phyloP scores from a whole-genome alignment of 35 echinoderm and acorn worm genomes.

The Lytechinus pictus region DNA sequence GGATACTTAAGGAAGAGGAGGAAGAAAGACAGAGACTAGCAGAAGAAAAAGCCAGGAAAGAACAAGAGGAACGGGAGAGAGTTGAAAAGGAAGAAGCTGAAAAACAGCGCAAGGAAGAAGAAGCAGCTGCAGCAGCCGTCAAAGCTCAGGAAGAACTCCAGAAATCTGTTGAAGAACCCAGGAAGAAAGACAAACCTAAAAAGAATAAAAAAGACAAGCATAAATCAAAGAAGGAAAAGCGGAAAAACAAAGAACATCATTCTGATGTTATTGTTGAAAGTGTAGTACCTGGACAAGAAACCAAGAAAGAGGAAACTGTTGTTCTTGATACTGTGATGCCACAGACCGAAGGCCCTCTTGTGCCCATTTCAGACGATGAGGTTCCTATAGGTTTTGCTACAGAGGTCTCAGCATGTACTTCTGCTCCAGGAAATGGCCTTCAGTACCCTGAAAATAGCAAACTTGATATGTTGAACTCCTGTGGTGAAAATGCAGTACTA shows the following conservation, averaged over 20 bases:
- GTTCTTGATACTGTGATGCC: constrained; percentile 44
- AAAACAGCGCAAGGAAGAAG: constrained; percentile 16
- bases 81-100: constrained; percentile 46
- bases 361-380: constrained; percentile 46
- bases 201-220: constrained; percentile 54
- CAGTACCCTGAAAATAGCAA: constrained; percentile 25
- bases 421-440: not conserved
- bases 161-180: constrained; percentile 44
- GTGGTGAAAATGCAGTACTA: not conserved
- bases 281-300: not conserved
- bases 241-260: constrained; percentile 12
- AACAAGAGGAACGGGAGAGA: constrained; percentile 32
- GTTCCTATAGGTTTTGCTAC: constrained; percentile 6
- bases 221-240: constrained; percentile 49
- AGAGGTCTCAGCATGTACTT: not conserved
- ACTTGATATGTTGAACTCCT: not conserved
- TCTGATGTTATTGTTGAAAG: not conserved
- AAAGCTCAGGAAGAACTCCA: not conserved
- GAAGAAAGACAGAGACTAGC: constrained; percentile 26
- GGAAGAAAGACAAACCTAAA: constrained; percentile 60
- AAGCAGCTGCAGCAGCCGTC: constrained; percentile 43
- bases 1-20: constrained; percentile 41
- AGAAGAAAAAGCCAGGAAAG: constrained; percentile 35
- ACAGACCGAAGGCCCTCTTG: not conserved
- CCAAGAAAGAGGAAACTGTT: constrained; percentile 39